Percentiles rank a stretch among this genome's conserved stretches.
phyloP scores from a whole-genome alignment of 2,888 invertebrate genomes.

The Cephus rjabovi region DNA sequence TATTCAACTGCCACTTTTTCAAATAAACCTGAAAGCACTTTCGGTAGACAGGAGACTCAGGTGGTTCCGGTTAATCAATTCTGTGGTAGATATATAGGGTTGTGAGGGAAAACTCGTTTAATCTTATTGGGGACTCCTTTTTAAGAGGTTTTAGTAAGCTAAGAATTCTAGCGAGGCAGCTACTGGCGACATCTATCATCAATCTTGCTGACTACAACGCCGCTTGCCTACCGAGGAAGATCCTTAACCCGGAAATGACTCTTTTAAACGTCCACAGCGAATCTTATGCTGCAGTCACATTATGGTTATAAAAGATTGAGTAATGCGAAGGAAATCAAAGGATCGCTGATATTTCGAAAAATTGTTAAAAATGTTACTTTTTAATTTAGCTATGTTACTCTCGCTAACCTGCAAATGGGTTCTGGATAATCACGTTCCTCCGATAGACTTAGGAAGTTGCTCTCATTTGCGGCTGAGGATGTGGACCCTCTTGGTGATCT shows the following conservation, averaged over 20 bases:
- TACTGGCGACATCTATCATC: background rate
- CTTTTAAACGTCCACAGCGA: background rate
- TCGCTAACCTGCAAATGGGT: constrained; percentile 58
- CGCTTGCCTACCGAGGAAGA: background rate
- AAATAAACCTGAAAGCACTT: background rate
- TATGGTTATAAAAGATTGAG: background rate
- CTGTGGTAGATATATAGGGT: background rate
- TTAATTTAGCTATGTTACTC: background rate
- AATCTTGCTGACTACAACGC: background rate
- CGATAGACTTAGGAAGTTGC: constrained; percentile 52
- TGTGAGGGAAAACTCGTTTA: background rate
- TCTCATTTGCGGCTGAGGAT: constrained; percentile 60
- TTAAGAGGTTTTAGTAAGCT: background rate
- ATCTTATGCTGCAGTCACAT: background rate
- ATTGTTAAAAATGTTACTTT: too few species aligned
- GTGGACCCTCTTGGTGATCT: constrained; percentile 65
- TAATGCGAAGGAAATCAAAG: background rate
- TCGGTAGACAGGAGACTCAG: background rate
- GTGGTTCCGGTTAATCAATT: background rate
- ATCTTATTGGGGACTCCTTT: background rate
- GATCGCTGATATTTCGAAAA: background rate
- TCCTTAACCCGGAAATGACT: background rate
- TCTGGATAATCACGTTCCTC: constrained; percentile 56
- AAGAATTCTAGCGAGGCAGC: background rate
- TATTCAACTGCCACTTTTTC: background rate